Conservation (phyloP, 2,797 vertebrate species). For the Numenius phaeopus region DNA sequence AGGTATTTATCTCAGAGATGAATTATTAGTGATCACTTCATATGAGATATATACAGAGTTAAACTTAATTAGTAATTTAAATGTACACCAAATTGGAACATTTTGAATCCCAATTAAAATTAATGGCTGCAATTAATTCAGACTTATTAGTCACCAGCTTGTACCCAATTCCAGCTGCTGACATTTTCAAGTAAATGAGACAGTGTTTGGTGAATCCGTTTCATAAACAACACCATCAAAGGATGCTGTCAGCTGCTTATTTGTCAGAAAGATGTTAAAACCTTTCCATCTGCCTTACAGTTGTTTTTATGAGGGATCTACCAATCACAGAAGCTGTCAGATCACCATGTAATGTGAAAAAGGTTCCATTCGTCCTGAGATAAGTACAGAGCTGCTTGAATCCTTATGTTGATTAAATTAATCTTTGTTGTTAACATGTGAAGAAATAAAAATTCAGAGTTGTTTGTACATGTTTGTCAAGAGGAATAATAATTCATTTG, state of each 20-base stretch:
- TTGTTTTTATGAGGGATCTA: neutral
- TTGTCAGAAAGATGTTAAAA: slow-evolving; percentile 45
- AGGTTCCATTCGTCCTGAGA: neutral
- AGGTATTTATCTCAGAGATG: neutral
- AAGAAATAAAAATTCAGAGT: neutral
- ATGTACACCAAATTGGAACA: slow-evolving; percentile 63
- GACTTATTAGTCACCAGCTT: slow-evolving; percentile 55
- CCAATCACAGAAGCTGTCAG: neutral
- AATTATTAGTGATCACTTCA: slow-evolving; percentile 24
- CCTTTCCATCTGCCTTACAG: slow-evolving; percentile 16
- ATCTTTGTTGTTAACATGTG: neutral
- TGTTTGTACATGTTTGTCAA: neutral
- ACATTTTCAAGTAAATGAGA: slow-evolving; percentile 57
- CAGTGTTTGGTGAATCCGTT: slow-evolving; percentile 20
- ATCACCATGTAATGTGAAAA: neutral
- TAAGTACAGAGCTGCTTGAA: neutral
- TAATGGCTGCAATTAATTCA: slow-evolving; percentile 70
- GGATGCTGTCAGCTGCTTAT: slow-evolving; percentile 4
- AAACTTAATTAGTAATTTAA: slow-evolving; percentile 68
- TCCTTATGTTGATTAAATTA: neutral
- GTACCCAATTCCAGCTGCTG: slow-evolving; percentile 62
- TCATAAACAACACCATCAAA: slow-evolving; percentile 12
- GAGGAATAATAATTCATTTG: neutral
- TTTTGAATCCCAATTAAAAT: slow-evolving; percentile 72
- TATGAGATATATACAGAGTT: slow-evolving; percentile 31